Evolutionary conservation across 1,140 invertebrate species (phyloP), one percentile per base, ranked within the genome.

Genomic region (Belonocnema kinseyi): DNA sequence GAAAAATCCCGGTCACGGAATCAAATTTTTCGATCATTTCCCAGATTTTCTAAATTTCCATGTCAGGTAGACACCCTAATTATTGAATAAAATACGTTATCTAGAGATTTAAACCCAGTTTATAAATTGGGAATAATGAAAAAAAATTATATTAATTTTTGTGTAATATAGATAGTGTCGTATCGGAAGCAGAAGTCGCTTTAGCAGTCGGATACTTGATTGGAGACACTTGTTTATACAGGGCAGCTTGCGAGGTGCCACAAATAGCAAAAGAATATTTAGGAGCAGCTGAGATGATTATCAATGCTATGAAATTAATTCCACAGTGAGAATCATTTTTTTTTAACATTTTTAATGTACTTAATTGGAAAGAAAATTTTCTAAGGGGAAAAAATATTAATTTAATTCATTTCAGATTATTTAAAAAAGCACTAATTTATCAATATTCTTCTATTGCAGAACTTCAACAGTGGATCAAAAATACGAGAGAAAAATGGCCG

Each of bases 141-240:
- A 14, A 50, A 33, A 51, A 70, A 74, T 66, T 72, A 13, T 46
- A 40, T n/a, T 72, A 74, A 77, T 80, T 85, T 84, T 58, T 72
- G n/a, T 74, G 80, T 50, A 82, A 92, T 89, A 89, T 46, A 93
- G 92, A 90, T 87, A 89, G 84, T 61, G 80, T 92, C 8, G 79
- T 96, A n/a, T 92, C 92, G 0, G 94, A 95, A 78, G 93, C 94
- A 17, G 95, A 96, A 83, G 88, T 94, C 7, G 90, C 94, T 19
- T 84, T 96, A 6, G 94, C 95, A 83, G 88, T 95, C 54, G 94
- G 94, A 74, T 96, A 95, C 85, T 85, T 96, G 26, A 93, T 94
- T n/a, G 95, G 95, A 66, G 94, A 95, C 85, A 93, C 93, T n/a
- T 97, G 96, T 84, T 90, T 97, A 2, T 94, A 95, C 87, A 92